Percentiles rank a stretch among this genome's conserved stretches.
Conservation (phyloP, 2,888 invertebrate species). For the Drosophila nigritarsus region DNA sequence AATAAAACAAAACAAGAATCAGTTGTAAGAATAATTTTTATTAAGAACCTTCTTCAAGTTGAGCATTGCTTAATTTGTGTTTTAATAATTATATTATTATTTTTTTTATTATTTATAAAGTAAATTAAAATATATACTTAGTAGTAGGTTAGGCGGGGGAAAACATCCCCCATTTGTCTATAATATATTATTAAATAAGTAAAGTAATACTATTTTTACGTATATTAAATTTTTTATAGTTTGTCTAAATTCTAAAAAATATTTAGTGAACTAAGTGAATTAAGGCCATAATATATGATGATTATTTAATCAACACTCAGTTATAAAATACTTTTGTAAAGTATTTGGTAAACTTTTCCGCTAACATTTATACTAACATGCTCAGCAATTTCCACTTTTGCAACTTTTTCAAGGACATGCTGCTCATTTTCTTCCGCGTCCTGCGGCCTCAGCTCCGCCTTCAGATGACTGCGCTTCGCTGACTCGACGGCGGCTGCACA, state of each 20-base stretch:
- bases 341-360: not conserved
- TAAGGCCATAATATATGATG: not conserved
- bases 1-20: not conserved
- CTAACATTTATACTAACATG: slow-evolving; percentile 73
- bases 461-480: slow-evolving; percentile 59
- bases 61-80: not conserved
- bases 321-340: not conserved
- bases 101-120: not conserved
- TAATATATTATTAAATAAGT: not conserved
- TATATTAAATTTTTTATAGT: not conserved
- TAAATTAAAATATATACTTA: not conserved
- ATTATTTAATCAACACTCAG: not conserved
- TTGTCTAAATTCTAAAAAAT: not conserved
- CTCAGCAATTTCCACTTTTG: slow-evolving; percentile 19
- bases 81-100: not conserved
- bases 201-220: not conserved
- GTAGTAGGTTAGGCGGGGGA: not conserved
- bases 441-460: slow-evolving; percentile 36
- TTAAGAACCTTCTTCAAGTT: not conserved
- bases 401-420: slow-evolving; percentile 5
- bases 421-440: slow-evolving; percentile 1
- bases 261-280: not conserved
- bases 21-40: not conserved
- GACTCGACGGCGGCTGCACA: slow-evolving; percentile 70
- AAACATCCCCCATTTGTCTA: not conserved